phyloP scores from a whole-genome alignment of 2,113 vertebrate species.

The Tonatia bakeri region DNA sequence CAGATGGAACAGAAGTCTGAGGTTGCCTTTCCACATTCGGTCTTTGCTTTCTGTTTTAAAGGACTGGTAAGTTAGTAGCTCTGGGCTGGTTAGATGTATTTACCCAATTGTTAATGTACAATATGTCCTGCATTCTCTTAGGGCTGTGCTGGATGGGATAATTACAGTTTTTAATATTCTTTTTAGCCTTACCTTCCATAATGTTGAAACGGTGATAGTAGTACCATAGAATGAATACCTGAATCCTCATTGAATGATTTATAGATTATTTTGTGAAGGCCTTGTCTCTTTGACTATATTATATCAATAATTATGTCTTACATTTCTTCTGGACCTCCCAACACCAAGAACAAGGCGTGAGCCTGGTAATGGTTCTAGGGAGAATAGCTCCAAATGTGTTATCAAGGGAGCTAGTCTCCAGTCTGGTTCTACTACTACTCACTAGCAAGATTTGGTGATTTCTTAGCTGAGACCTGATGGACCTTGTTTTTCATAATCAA shows the following conservation, averaged over 20 bases:
- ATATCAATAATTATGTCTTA: neutral
- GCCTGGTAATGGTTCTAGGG: neutral
- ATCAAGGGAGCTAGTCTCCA: neutral
- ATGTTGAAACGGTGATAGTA: neutral
- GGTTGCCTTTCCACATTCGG: slow-evolving; percentile 28
- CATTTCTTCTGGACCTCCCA: neutral
- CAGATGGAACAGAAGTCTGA: slow-evolving; percentile 14
- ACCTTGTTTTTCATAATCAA: neutral
- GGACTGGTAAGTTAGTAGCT: neutral
- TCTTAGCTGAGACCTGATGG: neutral
- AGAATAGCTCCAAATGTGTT: neutral
- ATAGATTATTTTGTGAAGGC: neutral
- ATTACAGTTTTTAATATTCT: neutral
- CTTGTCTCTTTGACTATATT: slow-evolving; percentile 7
- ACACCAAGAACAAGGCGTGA: neutral
- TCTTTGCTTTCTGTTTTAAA: slow-evolving; percentile 32
- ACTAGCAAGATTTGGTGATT: neutral
- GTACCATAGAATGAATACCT: neutral
- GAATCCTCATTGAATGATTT: neutral
- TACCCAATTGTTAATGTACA: neutral
- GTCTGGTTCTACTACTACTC: neutral
- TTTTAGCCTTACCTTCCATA: neutral
- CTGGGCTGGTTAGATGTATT: neutral
- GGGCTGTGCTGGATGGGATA: neutral
- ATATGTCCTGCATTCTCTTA: neutral